Evolutionary conservation across 2,888 invertebrate genomes (phyloP), one percentile per base, ranked within the genome.

Genomic region (Vesta saturnalis): DNA sequence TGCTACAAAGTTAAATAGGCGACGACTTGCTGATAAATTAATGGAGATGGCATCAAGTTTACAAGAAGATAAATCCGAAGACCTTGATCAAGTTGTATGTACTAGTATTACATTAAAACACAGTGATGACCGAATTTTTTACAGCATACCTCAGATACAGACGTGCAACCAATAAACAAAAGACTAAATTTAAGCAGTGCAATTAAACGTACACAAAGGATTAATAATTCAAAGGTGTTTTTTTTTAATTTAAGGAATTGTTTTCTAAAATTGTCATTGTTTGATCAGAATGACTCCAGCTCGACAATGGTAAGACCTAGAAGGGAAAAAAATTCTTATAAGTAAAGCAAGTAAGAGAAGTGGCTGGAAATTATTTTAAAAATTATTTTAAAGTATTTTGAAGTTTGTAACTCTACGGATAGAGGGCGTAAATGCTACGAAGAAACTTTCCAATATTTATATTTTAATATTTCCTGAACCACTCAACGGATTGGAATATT

Each of bases 11-110:
- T 85, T 93, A 10, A 91, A 94, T 19, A 90, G 91, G 75, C 89
- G 90, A 75, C 91, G 93, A 77, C 85, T 97, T 52, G 93, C 93
- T 0, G 93, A 95, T 74, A 92, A 92, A 80, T 85, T 97, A 21
- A 86, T 87, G 0, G 80, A 80, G 52, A 61, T 84, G 16, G 77
- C 79, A 3, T 61, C 74, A 6, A 76, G 74, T 71, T 62, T 82
- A 23, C 70, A 74, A 6, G 74, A 76, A 60, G 73, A 74, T 57
- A 35, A 55, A 30, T 12, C 30, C 4, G 14, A 35, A 1, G 54
- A 21, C 23, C 59, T 19, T 49, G 21, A 47, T n/a, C n/a, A n/a
- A 14, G 52, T 39, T 60, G 30, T 49, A 22, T 1, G 5, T 39
- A 39, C 8, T 39, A 39, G 8, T n/a, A 14, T 43, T 21, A 22